Percentiles rank a stretch among this genome's conserved stretches.
Evolutionary conservation across 2,797 vertebrate genomes (phyloP).

Genomic region (Zonotrichia albicollis): DNA sequence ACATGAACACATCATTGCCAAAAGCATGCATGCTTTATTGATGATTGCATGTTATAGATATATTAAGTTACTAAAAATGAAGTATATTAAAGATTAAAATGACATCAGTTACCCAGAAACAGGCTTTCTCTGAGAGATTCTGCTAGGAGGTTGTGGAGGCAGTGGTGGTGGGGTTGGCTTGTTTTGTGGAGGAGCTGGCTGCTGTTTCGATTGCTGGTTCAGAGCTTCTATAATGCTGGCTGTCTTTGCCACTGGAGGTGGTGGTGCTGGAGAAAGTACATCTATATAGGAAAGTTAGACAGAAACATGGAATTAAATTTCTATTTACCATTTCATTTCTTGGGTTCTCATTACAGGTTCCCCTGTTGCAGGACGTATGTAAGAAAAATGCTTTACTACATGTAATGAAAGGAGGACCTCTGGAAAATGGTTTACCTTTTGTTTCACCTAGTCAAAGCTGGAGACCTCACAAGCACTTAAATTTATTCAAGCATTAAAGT

Average conservation of each 20-base stretch:
- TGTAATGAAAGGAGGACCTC: neutral
- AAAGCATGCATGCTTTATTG: neutral
- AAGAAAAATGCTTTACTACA: neutral
- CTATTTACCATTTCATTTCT: neutral
- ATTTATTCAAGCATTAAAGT: neutral
- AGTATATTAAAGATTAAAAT: neutral
- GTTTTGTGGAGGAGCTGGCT: constrained; percentile 62
- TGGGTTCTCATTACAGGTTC: neutral
- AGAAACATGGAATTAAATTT: neutral
- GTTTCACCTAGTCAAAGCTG: neutral
- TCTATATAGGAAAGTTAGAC: constrained; percentile 54
- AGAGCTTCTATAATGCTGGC: constrained; percentile 83
- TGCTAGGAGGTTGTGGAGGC: constrained; percentile 81
- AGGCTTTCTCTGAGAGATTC: constrained; percentile 83
- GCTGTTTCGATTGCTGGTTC: constrained; percentile 83
- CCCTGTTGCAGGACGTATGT: neutral
- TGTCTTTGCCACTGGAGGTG: constrained; percentile 83
- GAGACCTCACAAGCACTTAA: neutral
- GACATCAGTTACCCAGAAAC: constrained; percentile 78
- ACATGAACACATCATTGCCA: neutral
- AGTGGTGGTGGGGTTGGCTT: constrained; percentile 76
- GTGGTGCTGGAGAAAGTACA: constrained; percentile 79
- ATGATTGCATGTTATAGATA: neutral
- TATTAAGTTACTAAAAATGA: neutral
- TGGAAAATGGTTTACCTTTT: neutral